Percentiles rank a stretch among this genome's conserved stretches.
phyloP scores from a whole-genome alignment of 2,888 invertebrate species.

The Trissolcus japonicus region DNA sequence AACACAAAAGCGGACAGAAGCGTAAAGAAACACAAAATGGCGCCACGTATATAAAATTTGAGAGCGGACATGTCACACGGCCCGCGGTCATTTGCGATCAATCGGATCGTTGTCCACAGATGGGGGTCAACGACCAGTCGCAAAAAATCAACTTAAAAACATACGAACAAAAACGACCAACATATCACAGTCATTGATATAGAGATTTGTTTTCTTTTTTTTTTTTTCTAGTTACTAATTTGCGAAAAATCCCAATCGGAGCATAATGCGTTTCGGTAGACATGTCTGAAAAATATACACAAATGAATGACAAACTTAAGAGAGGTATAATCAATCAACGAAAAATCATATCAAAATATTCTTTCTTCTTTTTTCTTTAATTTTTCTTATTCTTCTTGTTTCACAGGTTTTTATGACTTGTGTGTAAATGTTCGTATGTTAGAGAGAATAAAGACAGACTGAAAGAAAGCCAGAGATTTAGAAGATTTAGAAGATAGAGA shows the following conservation, averaged over 20 bases:
- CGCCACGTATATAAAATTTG: conserved; percentile 49
- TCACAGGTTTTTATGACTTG: conserved; percentile 47
- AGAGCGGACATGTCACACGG: conserved; percentile 14
- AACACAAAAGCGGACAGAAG: conserved; percentile 58
- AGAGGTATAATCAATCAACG: conserved; percentile 9
- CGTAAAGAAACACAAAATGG: conserved; percentile 59
- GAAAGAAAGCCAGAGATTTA: conserved; percentile 56
- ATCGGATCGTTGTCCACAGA: too few relatives aligned
- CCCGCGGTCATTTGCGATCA: conserved; percentile 14
- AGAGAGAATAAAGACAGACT: conserved; percentile 47
- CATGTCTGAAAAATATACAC: conserved; percentile 40
- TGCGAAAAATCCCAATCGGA: conserved; percentile 11
- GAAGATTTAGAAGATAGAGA: conserved; percentile 45
- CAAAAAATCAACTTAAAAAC: conserved; percentile 39
- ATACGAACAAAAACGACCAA: conserved; percentile 52
- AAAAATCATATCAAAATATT: conserved; percentile 10
- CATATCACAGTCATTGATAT: conserved; percentile 2
- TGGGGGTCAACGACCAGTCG: conserved; percentile 4
- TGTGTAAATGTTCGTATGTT: conserved; percentile 59
- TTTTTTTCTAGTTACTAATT: too few relatives aligned
- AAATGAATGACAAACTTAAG: conserved; percentile 31
- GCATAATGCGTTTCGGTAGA: conserved; percentile 16
- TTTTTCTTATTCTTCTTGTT: conserved; percentile 17
- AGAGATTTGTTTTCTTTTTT: neutral
- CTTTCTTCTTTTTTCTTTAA: neutral